Evolutionary conservation across 2,888 invertebrate genomes (phyloP).

Genomic region (Xylota sylvarum): DNA sequence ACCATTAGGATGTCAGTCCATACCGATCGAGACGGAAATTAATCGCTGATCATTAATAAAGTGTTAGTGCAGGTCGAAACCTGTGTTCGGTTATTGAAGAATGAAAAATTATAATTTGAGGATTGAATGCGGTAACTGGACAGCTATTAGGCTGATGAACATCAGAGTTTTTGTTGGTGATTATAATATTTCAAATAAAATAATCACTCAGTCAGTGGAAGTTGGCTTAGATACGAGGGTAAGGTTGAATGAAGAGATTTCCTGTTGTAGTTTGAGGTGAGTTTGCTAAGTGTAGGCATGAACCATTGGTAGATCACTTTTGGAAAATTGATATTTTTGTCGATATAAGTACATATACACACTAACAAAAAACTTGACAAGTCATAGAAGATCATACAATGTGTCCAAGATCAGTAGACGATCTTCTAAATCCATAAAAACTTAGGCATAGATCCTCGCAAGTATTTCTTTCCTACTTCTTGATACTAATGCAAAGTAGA

Average conservation of each 20-base stretch:
- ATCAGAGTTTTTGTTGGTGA: constrained; percentile 10
- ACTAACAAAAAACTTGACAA: too few relatives aligned
- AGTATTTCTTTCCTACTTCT: too few relatives aligned
- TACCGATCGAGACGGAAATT: constrained; percentile 37
- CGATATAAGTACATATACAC: too few relatives aligned
- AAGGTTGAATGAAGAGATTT: constrained; percentile 2
- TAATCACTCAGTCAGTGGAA: neutral
- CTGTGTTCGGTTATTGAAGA: neutral
- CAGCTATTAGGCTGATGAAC: constrained; percentile 37
- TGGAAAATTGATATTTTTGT: too few relatives aligned
- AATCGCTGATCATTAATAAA: constrained; percentile 52
- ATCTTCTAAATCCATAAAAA: too few relatives aligned
- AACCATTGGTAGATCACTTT: too few relatives aligned
- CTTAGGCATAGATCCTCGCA: too few relatives aligned
- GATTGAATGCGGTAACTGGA: constrained; percentile 28
- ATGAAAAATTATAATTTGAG: constrained; percentile 42
- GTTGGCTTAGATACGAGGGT: neutral
- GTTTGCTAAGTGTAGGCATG: neutral
- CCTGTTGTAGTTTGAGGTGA: constrained; percentile 3
- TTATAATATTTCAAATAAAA: neutral
- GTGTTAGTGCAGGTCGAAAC: constrained; percentile 10
- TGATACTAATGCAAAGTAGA: too few relatives aligned
- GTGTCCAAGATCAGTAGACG: too few relatives aligned
- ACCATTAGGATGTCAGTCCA: constrained; percentile 22
- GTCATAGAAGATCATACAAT: too few relatives aligned